These are phyloP conservation scores for Atta texana DNA, from an alignment of 1,140 invertebrate genomes.

Conservation along the genomic window DNA sequence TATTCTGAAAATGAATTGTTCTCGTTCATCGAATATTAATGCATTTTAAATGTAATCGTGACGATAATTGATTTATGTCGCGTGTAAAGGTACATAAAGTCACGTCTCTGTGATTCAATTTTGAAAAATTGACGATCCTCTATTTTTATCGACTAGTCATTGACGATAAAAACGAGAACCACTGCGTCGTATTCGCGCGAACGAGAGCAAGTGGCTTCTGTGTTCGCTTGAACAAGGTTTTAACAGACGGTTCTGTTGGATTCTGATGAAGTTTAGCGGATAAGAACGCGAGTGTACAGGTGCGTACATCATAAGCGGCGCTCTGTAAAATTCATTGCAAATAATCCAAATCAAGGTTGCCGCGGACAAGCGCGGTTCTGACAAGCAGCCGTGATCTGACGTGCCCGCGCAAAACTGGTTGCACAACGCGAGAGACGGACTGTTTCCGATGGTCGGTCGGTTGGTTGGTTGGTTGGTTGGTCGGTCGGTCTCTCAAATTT, in stretches of 20 bases:
- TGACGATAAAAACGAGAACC: conserved; percentile 53
- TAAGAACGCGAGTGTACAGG: conserved; percentile 6
- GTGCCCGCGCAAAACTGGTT: conserved; percentile 71
- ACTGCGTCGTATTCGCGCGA: conserved; percentile 36
- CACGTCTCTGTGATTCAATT: neutral
- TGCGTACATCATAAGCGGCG: conserved; percentile 6
- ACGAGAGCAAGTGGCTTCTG: conserved; percentile 69
- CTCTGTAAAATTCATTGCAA: conserved; percentile 50
- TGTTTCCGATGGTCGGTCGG: conserved; percentile 50
- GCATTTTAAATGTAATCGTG: neutral
- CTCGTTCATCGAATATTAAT: conserved; percentile 3
- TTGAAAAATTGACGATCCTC: neutral
- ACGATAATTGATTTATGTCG: neutral
- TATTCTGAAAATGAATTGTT: conserved; percentile 1
- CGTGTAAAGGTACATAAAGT: neutral
- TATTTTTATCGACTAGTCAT: neutral
- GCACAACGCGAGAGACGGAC: conserved; percentile 51
- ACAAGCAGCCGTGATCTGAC: conserved; percentile 64
- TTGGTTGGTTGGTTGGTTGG: conserved; percentile 5
- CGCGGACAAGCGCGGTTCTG: conserved; percentile 61
- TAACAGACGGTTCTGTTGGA: conserved; percentile 59
- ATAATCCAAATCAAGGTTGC: conserved; percentile 73
- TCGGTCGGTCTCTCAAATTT: conserved; percentile 52
- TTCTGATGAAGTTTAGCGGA: conserved; percentile 62
- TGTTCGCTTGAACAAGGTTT: conserved; percentile 60